Conservation (phyloP, 2,797 vertebrate species). For the Diglossa cyanea region DNA sequence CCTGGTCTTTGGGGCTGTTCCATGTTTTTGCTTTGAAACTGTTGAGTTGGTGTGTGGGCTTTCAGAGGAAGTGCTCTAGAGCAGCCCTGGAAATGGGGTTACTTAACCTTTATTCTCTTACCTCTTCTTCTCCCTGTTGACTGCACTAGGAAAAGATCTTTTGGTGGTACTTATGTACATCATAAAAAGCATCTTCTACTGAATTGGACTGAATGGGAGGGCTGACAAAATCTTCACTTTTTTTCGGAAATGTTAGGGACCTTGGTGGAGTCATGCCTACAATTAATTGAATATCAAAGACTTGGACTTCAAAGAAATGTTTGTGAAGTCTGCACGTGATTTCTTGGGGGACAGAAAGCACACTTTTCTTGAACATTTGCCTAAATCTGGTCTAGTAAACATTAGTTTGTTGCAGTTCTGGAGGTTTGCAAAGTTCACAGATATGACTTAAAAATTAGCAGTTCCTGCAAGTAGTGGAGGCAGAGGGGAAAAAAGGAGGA, state of each 20-base stretch:
- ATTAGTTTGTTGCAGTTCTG: not conserved
- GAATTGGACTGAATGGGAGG: not conserved
- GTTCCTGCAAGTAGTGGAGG: not conserved
- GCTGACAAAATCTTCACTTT: not conserved
- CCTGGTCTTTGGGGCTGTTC: not conserved
- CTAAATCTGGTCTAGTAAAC: not conserved
- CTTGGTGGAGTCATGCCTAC: not conserved
- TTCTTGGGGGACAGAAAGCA: not conserved
- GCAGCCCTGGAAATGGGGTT: not conserved
- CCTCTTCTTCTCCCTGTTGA: not conserved
- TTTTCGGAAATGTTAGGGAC: not conserved
- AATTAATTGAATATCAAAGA: not conserved
- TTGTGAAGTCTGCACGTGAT: not conserved
- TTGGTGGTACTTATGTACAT: not conserved
- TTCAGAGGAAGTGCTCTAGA: not conserved
- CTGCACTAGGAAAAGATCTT: not conserved
- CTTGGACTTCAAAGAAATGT: not conserved
- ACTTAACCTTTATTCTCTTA: not conserved
- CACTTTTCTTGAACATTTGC: not conserved
- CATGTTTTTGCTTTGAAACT: not conserved
- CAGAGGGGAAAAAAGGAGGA: rapidly evolving
- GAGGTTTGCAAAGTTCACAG: not conserved
- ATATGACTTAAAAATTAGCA: not conserved
- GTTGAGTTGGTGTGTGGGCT: not conserved
- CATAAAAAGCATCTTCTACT: not conserved